These are phyloP conservation scores for Myripristis jacobus DNA, from an alignment of 2,797 vertebrate species.

Conservation along the genomic window DNA sequence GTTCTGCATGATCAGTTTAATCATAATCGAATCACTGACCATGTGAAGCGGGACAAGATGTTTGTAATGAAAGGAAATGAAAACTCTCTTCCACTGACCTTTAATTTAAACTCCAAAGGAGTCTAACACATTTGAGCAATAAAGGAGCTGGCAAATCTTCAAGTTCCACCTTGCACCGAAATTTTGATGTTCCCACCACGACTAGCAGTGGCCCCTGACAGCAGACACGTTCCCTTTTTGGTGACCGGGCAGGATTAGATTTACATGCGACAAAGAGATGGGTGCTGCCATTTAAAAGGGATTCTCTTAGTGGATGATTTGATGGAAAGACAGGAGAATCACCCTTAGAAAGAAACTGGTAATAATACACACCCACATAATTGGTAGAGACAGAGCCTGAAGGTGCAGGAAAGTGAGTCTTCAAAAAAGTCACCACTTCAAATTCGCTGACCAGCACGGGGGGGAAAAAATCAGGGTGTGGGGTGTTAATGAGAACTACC, in stretches of 20 bases:
- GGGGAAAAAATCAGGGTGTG: background rate
- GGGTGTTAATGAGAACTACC: background rate
- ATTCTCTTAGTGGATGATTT: conserved; percentile 25
- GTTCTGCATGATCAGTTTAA: too few species aligned
- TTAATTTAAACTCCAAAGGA: too few species aligned
- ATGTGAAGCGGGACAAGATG: too few species aligned
- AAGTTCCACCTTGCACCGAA: too few species aligned
- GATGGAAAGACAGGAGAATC: background rate
- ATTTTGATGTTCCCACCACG: too few species aligned
- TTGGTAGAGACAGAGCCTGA: conserved; percentile 1
- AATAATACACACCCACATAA: conserved; percentile 19
- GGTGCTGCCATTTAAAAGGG: conserved; percentile 25
- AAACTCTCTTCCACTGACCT: too few species aligned
- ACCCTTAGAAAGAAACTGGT: conserved; percentile 20
- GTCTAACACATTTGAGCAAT: too few species aligned
- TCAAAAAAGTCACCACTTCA: background rate
- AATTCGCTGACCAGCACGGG: background rate
- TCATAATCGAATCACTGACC: too few species aligned
- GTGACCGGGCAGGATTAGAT: background rate
- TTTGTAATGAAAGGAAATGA: too few species aligned
- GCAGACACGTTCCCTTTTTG: background rate
- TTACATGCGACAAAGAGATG: conserved; percentile 21
- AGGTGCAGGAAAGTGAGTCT: conserved; percentile 1
- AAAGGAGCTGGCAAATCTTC: too few species aligned
- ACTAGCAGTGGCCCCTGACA: conserved; percentile 8